Conservation (phyloP, 2,797 vertebrate genomes). For the Ptychadena robeensis region DNA sequence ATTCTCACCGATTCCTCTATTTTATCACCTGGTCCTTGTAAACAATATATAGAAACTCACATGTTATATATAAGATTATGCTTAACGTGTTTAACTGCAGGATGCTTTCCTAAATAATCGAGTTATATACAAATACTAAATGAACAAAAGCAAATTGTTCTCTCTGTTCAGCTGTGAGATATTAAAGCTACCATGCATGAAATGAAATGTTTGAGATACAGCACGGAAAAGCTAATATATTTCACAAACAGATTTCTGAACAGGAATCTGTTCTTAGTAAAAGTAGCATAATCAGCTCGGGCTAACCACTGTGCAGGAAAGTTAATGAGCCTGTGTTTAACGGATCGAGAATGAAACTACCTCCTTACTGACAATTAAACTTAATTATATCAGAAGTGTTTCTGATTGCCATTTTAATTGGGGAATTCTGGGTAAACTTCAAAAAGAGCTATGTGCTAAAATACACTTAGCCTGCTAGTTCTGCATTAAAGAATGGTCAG, state of each 20-base stretch:
- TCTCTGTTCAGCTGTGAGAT: slow-evolving; percentile 38
- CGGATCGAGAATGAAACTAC: slow-evolving; percentile 47
- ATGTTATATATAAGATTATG: slow-evolving; percentile 38
- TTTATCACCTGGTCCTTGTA: not conserved
- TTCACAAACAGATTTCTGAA: slow-evolving; percentile 42
- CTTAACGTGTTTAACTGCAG: slow-evolving; percentile 14
- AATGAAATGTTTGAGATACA: slow-evolving; percentile 44
- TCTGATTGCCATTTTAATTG: slow-evolving; percentile 9
- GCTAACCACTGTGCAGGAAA: slow-evolving; percentile 52
- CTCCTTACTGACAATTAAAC: slow-evolving; percentile 58
- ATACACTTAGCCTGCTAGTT: not conserved
- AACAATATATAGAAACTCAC: slow-evolving; percentile 11
- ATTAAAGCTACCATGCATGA: slow-evolving; percentile 33
- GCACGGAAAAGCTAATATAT: slow-evolving; percentile 21
- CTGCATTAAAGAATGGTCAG: not conserved
- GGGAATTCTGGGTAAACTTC: not conserved
- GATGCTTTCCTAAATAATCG: slow-evolving; percentile 38
- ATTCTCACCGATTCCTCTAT: not conserved
- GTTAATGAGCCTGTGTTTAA: slow-evolving; percentile 63
- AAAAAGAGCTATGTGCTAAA: not conserved
- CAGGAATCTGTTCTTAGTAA: slow-evolving; percentile 51
- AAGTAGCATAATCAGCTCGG: slow-evolving; percentile 50
- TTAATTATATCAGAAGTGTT: slow-evolving; percentile 61
- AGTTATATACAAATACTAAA: slow-evolving; percentile 38
- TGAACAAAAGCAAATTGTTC: slow-evolving; percentile 40